Conservation (phyloP, 2,113 vertebrate species). For the Puma concolor region DNA sequence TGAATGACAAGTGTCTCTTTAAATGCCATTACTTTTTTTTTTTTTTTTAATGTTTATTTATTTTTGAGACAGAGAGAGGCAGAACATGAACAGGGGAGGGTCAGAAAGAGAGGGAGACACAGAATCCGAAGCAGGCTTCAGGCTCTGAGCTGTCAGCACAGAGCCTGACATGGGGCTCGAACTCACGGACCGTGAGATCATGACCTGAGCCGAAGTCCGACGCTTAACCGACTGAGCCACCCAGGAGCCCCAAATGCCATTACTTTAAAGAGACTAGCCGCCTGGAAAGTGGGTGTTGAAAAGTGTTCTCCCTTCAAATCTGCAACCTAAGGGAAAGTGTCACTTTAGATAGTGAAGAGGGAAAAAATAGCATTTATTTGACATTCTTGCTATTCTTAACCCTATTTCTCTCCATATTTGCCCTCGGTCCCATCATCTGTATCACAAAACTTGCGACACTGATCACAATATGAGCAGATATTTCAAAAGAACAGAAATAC, state of each 20-base stretch:
- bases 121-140: too few species aligned
- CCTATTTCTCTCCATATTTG: not conserved
- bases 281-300: not conserved
- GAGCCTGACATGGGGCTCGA: too few species aligned
- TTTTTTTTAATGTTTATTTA: too few species aligned
- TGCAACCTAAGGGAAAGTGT: not conserved
- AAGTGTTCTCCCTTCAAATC: not conserved
- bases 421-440: not conserved
- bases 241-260: too few species aligned
- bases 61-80: too few species aligned
- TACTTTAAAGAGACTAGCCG: not conserved
- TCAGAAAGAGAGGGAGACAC: too few species aligned
- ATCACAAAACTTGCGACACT: not conserved
- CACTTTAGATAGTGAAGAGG: not conserved
- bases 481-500: not conserved
- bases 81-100: too few species aligned
- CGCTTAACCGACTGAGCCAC: too few species aligned
- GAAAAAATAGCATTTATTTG: not conserved
- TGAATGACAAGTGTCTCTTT: not conserved
- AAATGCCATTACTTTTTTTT: not conserved
- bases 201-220: too few species aligned
- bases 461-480: not conserved
- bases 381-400: not conserved
- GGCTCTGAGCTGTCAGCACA: too few species aligned
- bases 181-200: too few species aligned